Percentiles rank a stretch among this genome's conserved stretches.
phyloP scores from a whole-genome alignment of 23 tunicate species.

The Halocynthia aurantium region DNA sequence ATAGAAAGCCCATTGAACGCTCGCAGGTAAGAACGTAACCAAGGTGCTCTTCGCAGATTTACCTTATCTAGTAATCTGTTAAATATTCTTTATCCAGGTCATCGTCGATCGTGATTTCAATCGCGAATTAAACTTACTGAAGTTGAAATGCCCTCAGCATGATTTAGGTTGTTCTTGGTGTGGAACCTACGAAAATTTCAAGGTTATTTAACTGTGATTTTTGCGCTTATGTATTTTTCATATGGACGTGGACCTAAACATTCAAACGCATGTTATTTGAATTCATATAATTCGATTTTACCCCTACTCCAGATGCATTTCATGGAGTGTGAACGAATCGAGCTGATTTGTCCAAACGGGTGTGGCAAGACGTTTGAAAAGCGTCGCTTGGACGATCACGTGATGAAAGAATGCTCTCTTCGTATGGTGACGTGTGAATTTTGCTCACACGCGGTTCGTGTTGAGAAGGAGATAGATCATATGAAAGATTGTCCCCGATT shows the following conservation, averaged over 20 bases:
- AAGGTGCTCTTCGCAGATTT: not conserved
- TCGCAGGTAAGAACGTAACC: slow-evolving; percentile 22
- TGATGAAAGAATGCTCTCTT: slow-evolving; percentile 33
- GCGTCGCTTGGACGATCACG: slow-evolving; percentile 24
- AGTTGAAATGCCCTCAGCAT: slow-evolving; percentile 40
- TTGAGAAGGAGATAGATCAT: slow-evolving; percentile 64
- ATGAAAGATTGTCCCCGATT: slow-evolving; percentile 54
- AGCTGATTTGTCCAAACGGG: slow-evolving; percentile 32
- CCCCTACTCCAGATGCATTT: slow-evolving; percentile 28
- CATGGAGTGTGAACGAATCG: slow-evolving; percentile 26
- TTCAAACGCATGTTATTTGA: not conserved
- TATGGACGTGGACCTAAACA: too few relatives aligned
- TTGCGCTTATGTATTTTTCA: too few relatives aligned
- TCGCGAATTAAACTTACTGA: slow-evolving; percentile 14
- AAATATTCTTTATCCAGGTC: not conserved
- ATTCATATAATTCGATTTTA: not conserved
- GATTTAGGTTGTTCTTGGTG: slow-evolving; percentile 34
- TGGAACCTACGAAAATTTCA: slow-evolving; percentile 38
- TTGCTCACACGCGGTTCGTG: slow-evolving; percentile 34
- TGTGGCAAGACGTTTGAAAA: slow-evolving; percentile 24
- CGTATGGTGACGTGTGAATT: slow-evolving; percentile 54
- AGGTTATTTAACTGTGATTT: slow-evolving; percentile 11
- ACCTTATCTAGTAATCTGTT: not conserved
- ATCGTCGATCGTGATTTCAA: slow-evolving; percentile 19
- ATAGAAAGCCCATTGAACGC: slow-evolving; percentile 21